Percentiles rank a stretch among this genome's conserved stretches.
Evolutionary conservation across 2,888 invertebrate genomes (phyloP).

Genomic region (Chelonus formosanus): DNA sequence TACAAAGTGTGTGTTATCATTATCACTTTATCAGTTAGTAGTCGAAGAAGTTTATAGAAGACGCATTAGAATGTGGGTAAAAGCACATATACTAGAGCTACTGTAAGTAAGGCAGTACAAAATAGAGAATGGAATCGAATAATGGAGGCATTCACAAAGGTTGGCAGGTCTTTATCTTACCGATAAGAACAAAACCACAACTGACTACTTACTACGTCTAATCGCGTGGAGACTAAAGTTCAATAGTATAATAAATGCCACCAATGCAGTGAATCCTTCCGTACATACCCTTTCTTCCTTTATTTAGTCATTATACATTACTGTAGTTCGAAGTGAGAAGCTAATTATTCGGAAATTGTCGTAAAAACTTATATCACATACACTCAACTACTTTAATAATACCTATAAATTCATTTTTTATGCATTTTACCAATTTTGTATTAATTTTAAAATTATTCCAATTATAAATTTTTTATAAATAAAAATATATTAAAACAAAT

Average conservation of each 20-base stretch:
- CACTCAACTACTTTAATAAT: conserved; percentile 1
- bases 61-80: conserved; percentile 17
- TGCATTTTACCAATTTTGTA: too few species aligned
- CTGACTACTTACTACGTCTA: conserved; percentile 37
- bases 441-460: too few species aligned
- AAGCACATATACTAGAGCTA: not conserved
- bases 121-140: conserved; percentile 40
- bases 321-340: conserved; percentile 25
- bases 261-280: conserved; percentile 30
- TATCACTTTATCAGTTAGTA: conserved; percentile 36
- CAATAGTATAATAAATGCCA: conserved; percentile 20
- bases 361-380: conserved; percentile 23
- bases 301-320: conserved; percentile 4
- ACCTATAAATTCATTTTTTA: too few species aligned
- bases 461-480: too few species aligned
- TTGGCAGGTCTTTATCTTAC: conserved; percentile 57
- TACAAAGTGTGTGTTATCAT: conserved; percentile 4
- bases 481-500: too few species aligned
- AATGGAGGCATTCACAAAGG: conserved; percentile 60
- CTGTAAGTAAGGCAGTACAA: conserved; percentile 32
- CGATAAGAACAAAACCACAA: conserved; percentile 52
- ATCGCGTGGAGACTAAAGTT: conserved; percentile 28
- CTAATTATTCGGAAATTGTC: conserved; percentile 40
- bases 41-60: conserved; percentile 15
- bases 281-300: not conserved